phyloP scores from a whole-genome alignment of 2,797 vertebrate genomes.

The Cottoperca gobio region DNA sequence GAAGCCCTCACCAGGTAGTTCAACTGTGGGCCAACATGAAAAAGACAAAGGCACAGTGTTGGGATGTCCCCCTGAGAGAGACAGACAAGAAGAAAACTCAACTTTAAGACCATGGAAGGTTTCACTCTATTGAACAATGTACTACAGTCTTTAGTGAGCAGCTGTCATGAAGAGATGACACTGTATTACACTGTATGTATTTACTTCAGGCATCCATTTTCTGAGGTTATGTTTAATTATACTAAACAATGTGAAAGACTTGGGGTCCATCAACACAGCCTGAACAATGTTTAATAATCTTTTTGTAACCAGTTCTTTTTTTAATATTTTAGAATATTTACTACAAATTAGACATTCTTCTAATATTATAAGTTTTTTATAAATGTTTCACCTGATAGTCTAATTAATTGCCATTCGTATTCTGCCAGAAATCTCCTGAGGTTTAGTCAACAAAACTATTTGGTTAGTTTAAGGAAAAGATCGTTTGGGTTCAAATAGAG shows the following conservation, averaged over 20 bases:
- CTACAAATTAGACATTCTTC: neutral
- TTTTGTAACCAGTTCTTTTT: neutral
- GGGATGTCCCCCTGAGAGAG: conserved; percentile 47
- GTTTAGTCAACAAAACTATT: too few species aligned
- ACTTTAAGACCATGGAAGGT: neutral
- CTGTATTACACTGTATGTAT: neutral
- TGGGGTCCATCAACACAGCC: neutral
- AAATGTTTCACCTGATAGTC: neutral
- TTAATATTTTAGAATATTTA: neutral
- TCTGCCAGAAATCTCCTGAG: too few species aligned
- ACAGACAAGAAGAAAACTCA: fast-evolving
- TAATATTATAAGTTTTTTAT: neutral
- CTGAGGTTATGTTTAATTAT: neutral
- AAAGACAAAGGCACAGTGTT: conserved; percentile 60
- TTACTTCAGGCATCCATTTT: neutral
- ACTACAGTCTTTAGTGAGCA: neutral
- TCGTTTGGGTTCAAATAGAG: too few species aligned
- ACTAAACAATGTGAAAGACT: neutral
- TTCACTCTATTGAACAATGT: too few species aligned
- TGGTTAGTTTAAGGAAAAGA: too few species aligned
- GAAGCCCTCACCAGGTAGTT: conserved; percentile 69
- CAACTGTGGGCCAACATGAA: conserved; percentile 67
- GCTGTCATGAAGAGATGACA: neutral
- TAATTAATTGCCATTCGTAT: neutral
- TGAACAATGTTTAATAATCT: neutral